These are phyloP conservation scores for Drosophila insularis DNA, from an alignment of 1,140 invertebrate genomes.

Conservation along the genomic window DNA sequence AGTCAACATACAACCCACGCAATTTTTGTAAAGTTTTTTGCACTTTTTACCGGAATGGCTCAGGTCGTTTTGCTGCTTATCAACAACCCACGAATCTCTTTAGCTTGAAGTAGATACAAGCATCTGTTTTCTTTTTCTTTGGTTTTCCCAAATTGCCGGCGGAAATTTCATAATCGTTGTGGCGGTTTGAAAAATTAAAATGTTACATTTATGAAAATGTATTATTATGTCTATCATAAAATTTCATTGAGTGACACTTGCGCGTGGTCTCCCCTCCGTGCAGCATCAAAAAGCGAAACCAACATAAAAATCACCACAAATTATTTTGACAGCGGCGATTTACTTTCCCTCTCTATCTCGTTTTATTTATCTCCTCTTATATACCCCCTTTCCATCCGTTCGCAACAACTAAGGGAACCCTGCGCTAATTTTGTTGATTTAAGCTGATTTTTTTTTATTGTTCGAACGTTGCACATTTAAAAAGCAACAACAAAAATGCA, in stretches of 20 bases:
- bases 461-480: constrained; percentile 35
- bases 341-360: background rate
- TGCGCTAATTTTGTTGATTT: constrained; percentile 61
- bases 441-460: constrained; percentile 53
- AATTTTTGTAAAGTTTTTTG: background rate
- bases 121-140: background rate
- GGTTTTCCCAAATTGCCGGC: constrained; percentile 51
- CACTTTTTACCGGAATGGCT: constrained; percentile 4
- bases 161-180: constrained; percentile 72
- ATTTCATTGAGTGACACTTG: constrained; percentile 75
- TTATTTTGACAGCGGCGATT: constrained; percentile 69
- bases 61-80: constrained; percentile 9
- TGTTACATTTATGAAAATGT: constrained; percentile 73
- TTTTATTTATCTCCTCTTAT: background rate
- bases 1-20: background rate
- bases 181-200: constrained; percentile 58
- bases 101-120: background rate
- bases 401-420: background rate
- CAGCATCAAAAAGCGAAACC: constrained; percentile 2
- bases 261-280: constrained; percentile 9
- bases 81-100: constrained; percentile 14
- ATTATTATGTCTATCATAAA: constrained; percentile 76
- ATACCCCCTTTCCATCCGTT: background rate
- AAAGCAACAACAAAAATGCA: background rate
- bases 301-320: constrained; percentile 27